Evolutionary conservation across 1,140 invertebrate genomes (phyloP), one percentile per base, ranked within the genome.

Genomic region (Neodiprion fabricii): DNA sequence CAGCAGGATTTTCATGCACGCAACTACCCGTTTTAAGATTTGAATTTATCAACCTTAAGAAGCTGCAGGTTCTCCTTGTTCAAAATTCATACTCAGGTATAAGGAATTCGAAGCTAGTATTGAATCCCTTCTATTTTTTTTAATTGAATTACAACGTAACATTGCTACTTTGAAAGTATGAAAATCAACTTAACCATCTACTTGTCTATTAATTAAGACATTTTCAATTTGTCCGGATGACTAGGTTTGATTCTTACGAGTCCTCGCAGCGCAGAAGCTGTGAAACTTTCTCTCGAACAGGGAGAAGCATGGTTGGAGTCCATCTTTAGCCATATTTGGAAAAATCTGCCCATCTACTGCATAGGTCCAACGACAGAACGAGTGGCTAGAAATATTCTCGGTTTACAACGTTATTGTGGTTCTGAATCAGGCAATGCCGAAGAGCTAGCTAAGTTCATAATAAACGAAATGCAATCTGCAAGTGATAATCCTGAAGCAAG

Each of bases 201-300:
- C 23, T 53, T 40, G 8, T 8, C 72, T 72, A 47, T 49, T 74
- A 48, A 71, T 71, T 10, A 50, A 48, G 21, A 53, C 68, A 28
- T 75, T 69, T 73, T 72, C 68, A 10, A 70, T 14, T 67, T 68
- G 71, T 70, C 9, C 1, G 61, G 49, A 53, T 67, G 7, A 1
- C 72, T 5, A 88, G 87, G 87, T 73, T 17, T 87, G 12, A 85
- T 89, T 76, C 75, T 88, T 49, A 89, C 86, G 17, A 89, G 87
- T 79, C 83, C 80, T 75, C 83, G 85, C 77, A 78, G 85, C 1
- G 80, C 84, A 2, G 83, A 86, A 75, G 85, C 85, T 1, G 79
- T 88, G n/a, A 48, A 74, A 66, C 66, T 79, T 21, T 71, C 77
- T 17, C 49, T 78, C n/a, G 53, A 17, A 17, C 11, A 17, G 11